Evolutionary conservation across 2,113 vertebrate species (phyloP), one percentile per base, ranked within the genome.

Genomic region (human): DNA sequence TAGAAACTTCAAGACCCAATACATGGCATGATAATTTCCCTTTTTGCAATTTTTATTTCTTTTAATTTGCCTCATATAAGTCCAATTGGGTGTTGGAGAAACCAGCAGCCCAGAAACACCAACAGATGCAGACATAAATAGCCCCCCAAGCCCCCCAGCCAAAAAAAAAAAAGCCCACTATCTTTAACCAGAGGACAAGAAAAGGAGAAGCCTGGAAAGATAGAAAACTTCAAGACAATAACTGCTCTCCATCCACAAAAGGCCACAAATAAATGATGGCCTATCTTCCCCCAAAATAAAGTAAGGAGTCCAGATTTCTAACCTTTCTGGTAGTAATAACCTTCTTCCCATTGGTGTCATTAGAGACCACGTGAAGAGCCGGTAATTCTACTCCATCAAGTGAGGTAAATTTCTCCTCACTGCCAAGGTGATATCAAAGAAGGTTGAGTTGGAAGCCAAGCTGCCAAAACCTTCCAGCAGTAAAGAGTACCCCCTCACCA

Each of bases 61-160:
- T 83, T 40, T 82, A 14, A 40, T 61, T 61, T 59, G 32, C 55
- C 25, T 83, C 55, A 38, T 18, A 27, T 59, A 83, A 18, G 8
- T 61, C n/a, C 40, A 40, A 43, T 0, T 61, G 38, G 55, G 25
- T 61, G 38, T 61, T 61, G 25, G 14, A 59, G 4, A 38, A 43
- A 38, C 5, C 8, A 43, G n/a, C 4, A 61, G 32, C 32, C 64
- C 30, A 68, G 5, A 68, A 68, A 35, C 64, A 68, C 30, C 64
- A 68, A 35, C 30, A 35, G 64, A 32, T 6, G 0, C 64, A 68
- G 64, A 16, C 30, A 68, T 13, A 68, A 68, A 32, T 68, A 68
- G 30, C 2, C 14, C 13, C 64, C 27, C 52, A 20, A 0, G 0
- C 52, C 17, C 52, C 52, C 17, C 2, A 17, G 52, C 52, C 52